Evolutionary conservation across 2,888 invertebrate genomes (phyloP).

Genomic region (Rhingia rostrata): DNA sequence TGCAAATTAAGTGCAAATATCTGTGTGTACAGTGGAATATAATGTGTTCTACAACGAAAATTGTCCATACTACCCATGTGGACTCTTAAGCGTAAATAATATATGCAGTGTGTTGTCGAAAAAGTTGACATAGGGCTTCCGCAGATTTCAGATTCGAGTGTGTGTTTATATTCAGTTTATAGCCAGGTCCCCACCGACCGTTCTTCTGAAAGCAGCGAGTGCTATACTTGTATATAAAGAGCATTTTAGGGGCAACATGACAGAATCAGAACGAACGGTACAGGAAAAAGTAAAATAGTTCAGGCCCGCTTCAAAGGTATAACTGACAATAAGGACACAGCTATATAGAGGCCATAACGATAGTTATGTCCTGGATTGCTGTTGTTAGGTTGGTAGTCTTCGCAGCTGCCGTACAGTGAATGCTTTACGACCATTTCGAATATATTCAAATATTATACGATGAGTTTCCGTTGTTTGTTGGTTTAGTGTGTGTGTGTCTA

Average conservation of each 20-base stretch:
- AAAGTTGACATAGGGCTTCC: slow-evolving; percentile 13
- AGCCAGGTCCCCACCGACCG: background rate
- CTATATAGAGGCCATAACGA: slow-evolving; percentile 35
- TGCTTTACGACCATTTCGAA: slow-evolving; percentile 61
- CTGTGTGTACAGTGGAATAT: background rate
- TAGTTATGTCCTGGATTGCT: slow-evolving; percentile 23
- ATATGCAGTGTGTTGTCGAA: slow-evolving; percentile 48
- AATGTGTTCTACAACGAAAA: slow-evolving; percentile 53
- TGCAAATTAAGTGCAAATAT: slow-evolving; percentile 41
- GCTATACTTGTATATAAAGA: slow-evolving; percentile 16
- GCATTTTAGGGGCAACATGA: slow-evolving; percentile 5
- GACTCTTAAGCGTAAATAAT: slow-evolving; percentile 61
- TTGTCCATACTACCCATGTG: slow-evolving; percentile 62
- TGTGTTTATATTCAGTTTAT: slow-evolving; percentile 21
- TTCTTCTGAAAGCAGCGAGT: background rate
- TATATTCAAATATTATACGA: slow-evolving; percentile 66
- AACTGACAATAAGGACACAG: slow-evolving; percentile 35
- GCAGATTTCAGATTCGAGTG: background rate
- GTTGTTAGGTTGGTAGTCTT: slow-evolving; percentile 23
- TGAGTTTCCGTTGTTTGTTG: slow-evolving; percentile 36
- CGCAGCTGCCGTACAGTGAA: slow-evolving; percentile 32
- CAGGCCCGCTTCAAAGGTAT: slow-evolving; percentile 35
- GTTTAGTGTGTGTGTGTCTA: slow-evolving; percentile 6
- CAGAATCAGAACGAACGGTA: background rate
- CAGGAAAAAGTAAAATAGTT: background rate